Evolutionary conservation across 2,888 invertebrate species (phyloP).

Genomic region (Synergus gifuensis): DNA sequence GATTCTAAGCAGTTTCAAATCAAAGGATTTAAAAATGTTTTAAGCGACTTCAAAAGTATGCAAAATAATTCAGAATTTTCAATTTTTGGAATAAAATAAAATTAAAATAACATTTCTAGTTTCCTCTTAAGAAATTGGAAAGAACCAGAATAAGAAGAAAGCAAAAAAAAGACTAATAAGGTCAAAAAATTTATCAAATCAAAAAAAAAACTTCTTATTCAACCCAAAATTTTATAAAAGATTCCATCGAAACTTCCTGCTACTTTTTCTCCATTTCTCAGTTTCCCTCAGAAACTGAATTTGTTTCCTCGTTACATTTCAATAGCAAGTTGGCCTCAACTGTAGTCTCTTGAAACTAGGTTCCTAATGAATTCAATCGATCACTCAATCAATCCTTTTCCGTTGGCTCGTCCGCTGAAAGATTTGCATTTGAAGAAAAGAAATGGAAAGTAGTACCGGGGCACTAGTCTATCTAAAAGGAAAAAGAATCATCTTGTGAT

Average conservation of each 20-base stretch:
- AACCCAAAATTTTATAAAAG: neutral
- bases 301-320: neutral
- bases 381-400: constrained; percentile 6
- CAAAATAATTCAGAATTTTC: too few species aligned
- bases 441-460: neutral
- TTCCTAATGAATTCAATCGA: constrained; percentile 11
- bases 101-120: too few species aligned
- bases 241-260: neutral
- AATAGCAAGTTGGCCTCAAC: neutral
- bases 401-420: neutral
- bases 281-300: neutral
- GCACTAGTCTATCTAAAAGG: neutral
- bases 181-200: neutral
- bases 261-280: neutral
- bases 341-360: neutral
- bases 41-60: too few species aligned
- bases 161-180: neutral
- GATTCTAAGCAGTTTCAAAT: too few species aligned
- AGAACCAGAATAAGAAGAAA: neutral
- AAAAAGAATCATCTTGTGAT: neutral
- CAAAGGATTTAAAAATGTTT: too few species aligned
- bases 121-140: too few species aligned
- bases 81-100: too few species aligned
- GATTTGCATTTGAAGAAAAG: neutral
- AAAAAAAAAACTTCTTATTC: neutral